phyloP scores from a whole-genome alignment of 2,797 vertebrate genomes.

The Heliangelus exortis region DNA sequence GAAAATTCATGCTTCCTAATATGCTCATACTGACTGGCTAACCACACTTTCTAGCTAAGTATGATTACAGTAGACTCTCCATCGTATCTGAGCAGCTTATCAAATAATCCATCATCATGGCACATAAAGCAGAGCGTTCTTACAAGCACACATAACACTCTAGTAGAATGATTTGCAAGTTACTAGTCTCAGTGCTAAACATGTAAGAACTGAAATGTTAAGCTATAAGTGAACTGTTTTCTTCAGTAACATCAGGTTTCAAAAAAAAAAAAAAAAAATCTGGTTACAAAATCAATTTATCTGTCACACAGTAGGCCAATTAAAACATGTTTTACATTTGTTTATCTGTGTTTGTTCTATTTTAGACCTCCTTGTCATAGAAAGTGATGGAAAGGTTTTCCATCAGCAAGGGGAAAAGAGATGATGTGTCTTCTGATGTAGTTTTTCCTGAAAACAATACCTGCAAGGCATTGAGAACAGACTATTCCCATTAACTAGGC shows the following conservation, averaged over 20 bases:
- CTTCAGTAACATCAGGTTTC: neutral
- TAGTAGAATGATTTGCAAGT: neutral
- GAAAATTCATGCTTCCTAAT: neutral
- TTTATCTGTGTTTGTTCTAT: neutral
- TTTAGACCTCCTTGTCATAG: neutral
- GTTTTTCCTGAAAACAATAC: neutral
- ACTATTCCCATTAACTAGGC: neutral
- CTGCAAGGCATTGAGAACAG: neutral
- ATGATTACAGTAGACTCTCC: neutral
- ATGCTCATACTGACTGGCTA: neutral
- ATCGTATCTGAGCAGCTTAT: neutral
- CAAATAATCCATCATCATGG: neutral
- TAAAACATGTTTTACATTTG: neutral
- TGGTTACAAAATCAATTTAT: neutral
- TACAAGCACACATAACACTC: neutral
- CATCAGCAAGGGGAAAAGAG: neutral
- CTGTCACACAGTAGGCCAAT: neutral
- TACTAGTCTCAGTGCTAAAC: neutral
- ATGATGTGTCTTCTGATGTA: neutral
- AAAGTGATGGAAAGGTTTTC: neutral
- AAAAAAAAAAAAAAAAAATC: neutral
- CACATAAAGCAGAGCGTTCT: neutral
- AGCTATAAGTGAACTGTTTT: neutral
- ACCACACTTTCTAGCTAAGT: neutral
- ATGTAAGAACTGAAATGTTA: neutral